phyloP scores from a whole-genome alignment of 2,797 vertebrate species.

The Dromococcyx pavoninus region DNA sequence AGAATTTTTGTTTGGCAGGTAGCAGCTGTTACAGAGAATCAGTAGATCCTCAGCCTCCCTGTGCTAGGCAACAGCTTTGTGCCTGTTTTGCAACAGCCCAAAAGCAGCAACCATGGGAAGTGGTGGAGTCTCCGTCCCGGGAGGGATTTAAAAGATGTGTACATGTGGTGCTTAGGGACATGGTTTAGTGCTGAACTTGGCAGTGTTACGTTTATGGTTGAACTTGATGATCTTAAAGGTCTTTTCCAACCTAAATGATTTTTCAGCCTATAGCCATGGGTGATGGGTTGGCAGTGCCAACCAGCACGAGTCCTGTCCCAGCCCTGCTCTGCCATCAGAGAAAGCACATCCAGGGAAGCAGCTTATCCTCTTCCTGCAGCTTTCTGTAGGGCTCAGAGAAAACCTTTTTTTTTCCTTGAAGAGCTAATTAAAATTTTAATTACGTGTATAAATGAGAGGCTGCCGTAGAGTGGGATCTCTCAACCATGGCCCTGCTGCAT shows the following conservation, averaged over 20 bases:
- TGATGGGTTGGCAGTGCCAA: background rate
- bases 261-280: no score
- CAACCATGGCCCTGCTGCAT: background rate
- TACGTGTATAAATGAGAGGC: background rate
- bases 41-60: slow-evolving; percentile 28
- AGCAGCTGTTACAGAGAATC: slow-evolving; percentile 26
- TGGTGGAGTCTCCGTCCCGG: no score
- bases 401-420: background rate
- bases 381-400: background rate
- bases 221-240: no score
- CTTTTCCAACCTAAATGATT: no score
- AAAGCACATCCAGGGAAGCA: background rate
- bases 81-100: no score
- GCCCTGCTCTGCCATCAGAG: background rate
- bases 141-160: no score
- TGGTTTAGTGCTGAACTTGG: no score
- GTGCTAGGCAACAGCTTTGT: no score
- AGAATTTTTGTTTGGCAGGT: background rate
- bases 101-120: no score
- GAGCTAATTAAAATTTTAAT: background rate
- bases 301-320: background rate
- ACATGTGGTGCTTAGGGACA: no score
- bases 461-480: background rate
- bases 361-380: background rate
- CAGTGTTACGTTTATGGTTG: no score